Conservation (phyloP, 2,888 invertebrate genomes). For the Napeogenes sylphis region DNA sequence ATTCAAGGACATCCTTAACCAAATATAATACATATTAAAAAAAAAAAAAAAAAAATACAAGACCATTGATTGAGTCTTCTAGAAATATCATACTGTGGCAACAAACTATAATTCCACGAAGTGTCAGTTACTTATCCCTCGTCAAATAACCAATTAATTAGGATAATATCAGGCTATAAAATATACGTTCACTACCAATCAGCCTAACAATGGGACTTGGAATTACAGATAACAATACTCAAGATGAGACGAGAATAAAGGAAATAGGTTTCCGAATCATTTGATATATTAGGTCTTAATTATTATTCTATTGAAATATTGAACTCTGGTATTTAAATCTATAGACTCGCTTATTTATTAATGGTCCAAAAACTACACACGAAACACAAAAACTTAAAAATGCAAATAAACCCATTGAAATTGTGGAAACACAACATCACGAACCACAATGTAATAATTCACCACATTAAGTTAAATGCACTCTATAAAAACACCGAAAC, state of each 20-base stretch:
- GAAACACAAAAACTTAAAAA: conserved; percentile 2
- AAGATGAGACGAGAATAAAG: no score
- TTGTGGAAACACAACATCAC: conserved; percentile 28
- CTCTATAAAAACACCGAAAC: conserved; percentile 21
- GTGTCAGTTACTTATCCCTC: conserved; percentile 37
- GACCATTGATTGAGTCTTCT: background rate
- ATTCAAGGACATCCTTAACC: no score
- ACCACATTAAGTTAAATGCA: conserved; percentile 23
- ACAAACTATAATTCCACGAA: conserved; percentile 30
- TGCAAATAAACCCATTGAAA: conserved; percentile 15
- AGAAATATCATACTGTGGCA: conserved; percentile 12
- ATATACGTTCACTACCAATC: conserved; percentile 23
- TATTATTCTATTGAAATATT: no score
- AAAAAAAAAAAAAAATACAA: background rate
- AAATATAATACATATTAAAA: background rate
- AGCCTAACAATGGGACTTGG: background rate
- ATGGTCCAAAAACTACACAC: background rate
- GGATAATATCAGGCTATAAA: conserved; percentile 34
- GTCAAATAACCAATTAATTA: conserved; percentile 45
- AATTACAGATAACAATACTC: no score
- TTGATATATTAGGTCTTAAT: no score
- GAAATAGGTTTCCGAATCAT: no score
- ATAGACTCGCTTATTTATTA: no score
- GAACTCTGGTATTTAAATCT: no score
- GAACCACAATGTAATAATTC: conserved; percentile 20